These are phyloP conservation scores for Shargacucullia verbasci DNA, from an alignment of 2,888 invertebrate genomes.

Conservation along the genomic window DNA sequence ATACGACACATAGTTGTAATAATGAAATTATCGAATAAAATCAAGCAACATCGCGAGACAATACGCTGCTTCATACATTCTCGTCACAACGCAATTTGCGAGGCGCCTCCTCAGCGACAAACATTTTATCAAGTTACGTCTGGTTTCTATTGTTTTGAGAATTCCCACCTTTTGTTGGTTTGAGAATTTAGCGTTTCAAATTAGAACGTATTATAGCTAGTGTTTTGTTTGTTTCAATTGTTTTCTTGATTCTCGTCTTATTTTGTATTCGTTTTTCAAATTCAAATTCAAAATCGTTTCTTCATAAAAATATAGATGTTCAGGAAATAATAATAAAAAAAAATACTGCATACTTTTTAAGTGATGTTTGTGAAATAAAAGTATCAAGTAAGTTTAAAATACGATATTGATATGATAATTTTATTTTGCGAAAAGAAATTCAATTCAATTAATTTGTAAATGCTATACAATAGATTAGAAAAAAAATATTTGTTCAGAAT, in stretches of 20 bases:
- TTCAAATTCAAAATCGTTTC: too few species aligned
- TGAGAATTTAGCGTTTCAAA: constrained; percentile 20
- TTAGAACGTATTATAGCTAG: constrained; percentile 2
- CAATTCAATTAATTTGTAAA: too few species aligned
- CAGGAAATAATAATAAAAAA: too few species aligned
- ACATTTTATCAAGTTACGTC: constrained; percentile 56
- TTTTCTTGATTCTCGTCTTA: constrained; percentile 10
- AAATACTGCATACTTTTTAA: too few species aligned
- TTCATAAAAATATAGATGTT: too few species aligned
- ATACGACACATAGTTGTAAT: too few species aligned
- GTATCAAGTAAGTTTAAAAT: too few species aligned
- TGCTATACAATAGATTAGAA: too few species aligned
- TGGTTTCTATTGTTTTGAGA: constrained; percentile 43
- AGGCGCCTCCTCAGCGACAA: constrained; percentile 47
- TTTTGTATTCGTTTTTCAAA: neutral
- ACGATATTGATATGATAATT: too few species aligned
- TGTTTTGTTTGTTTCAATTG: constrained; percentile 24
- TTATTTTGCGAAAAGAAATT: too few species aligned
- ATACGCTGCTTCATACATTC: constrained; percentile 34
- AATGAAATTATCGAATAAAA: constrained; percentile 9
- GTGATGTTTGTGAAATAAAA: too few species aligned
- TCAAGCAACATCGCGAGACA: constrained; percentile 4
- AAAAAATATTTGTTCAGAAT: too few species aligned
- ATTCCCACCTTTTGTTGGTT: constrained; percentile 1
- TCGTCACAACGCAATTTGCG: constrained; percentile 58